Percentiles rank a stretch among this genome's conserved stretches.
Conservation (phyloP, 2,888 invertebrate species). For the Ormyrus labotus region DNA sequence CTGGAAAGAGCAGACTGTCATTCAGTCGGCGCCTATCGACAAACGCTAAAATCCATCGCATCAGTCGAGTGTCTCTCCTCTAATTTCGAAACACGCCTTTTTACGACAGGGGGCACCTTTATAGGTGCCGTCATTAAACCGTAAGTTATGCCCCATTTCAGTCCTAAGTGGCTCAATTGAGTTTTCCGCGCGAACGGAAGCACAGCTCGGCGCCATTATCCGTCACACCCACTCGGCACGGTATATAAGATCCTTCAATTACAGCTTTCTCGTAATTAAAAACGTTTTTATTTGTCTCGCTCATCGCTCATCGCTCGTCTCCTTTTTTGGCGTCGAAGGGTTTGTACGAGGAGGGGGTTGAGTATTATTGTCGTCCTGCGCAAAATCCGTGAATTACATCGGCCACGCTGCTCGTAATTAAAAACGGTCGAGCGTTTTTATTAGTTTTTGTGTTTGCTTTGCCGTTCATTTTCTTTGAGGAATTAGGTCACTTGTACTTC, state of each 20-base stretch:
- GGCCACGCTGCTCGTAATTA: no score
- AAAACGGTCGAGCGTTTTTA: no score
- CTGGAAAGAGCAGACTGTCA: no score
- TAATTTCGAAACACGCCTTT: slow-evolving; percentile 30
- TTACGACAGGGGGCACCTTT: slow-evolving; percentile 15
- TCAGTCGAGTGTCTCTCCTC: not conserved
- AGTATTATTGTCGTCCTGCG: no score
- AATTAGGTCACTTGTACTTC: no score
- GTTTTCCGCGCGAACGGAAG: not conserved
- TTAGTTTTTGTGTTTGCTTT: no score
- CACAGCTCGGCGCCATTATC: not conserved
- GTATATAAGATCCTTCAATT: not conserved
- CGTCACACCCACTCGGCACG: not conserved
- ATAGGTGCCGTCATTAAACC: slow-evolving; percentile 4
- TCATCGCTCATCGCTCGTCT: not conserved
- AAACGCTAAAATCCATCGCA: slow-evolving; percentile 13
- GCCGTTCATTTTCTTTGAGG: no score
- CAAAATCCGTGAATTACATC: no score
- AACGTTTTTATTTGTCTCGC: not conserved
- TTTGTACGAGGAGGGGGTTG: no score
- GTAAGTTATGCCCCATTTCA: not conserved
- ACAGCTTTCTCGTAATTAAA: not conserved
- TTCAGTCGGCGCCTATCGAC: no score
- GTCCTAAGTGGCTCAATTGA: not conserved
- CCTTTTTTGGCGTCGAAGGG: no score